Conservation (phyloP, 1,140 invertebrate genomes). For the Cydia pomonella region DNA sequence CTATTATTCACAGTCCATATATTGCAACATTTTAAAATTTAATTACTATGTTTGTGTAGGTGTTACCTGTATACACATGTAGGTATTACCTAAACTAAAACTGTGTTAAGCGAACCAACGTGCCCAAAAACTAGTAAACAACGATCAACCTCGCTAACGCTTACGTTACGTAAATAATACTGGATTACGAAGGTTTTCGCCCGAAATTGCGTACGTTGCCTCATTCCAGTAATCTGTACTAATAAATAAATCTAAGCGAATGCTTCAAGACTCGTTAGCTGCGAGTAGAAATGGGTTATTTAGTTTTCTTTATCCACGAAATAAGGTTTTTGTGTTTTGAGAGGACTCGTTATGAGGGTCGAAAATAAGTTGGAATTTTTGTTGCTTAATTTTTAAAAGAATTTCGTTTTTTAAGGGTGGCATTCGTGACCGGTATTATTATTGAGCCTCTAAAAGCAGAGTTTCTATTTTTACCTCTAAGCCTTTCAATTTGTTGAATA, state of each 20-base stretch:
- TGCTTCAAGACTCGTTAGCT: conserved; percentile 4
- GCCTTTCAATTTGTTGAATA: too few relatives aligned
- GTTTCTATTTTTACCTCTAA: neutral
- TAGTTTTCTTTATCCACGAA: conserved; percentile 12
- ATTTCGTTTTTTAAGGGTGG: neutral
- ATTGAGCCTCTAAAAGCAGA: neutral
- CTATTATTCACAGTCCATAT: too few relatives aligned
- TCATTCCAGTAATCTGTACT: conserved; percentile 1
- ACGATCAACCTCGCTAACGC: neutral
- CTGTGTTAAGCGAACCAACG: neutral
- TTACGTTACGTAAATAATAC: neutral
- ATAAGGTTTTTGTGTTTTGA: neutral
- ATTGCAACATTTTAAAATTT: too few relatives aligned
- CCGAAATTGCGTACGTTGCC: conserved; percentile 12
- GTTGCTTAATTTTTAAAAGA: neutral
- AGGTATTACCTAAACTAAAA: neutral
- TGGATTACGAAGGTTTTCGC: neutral
- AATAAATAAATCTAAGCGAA: conserved; percentile 18
- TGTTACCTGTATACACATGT: too few relatives aligned
- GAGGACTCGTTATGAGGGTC: neutral
- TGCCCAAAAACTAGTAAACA: neutral
- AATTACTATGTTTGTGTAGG: too few relatives aligned
- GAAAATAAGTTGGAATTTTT: neutral
- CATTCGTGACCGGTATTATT: neutral
- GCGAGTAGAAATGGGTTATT: conserved; percentile 12